Base-by-base conservation (phyloP, 2,113 vertebrate genomes). In the Centropus bengalensis region DNA sequence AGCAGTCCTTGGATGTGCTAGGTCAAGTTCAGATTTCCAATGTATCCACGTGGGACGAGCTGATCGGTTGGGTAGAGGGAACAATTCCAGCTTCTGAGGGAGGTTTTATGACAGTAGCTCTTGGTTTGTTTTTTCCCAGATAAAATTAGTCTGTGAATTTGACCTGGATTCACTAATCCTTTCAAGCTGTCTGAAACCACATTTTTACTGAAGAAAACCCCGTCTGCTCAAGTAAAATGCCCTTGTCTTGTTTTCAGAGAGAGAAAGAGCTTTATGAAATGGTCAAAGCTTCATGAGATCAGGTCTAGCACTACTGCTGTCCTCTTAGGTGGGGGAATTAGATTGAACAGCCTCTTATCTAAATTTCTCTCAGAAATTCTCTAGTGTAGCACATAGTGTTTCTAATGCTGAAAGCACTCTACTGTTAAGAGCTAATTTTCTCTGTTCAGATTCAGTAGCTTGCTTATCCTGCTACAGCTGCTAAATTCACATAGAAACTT, bases 81-180 rank as follows among this genome's bases (percentile, higher is more conserved):
- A 14, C 36, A 58, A n/a, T 54, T 88, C 51, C 56, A 63, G 66
- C 33, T 38, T 76, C 51, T 42, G 58, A 75, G 54, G 52, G 28
- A 80, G 47, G 23, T 56, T 86, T 86, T 83, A 36, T 23, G 38
- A 27, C 60, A 59, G 18, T 74, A 47, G 14, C n/a, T 81, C 33
- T 81, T 30, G 36, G 22, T 52, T 79, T 79, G n/a, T 60, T 93
- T 93, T 85, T 64, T 33, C 51, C 56, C 47, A 68, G 76, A 70
- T 83, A 26, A 94, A 94, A 83, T 86, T 81, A 83, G 85, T 59
- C 60, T 42, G 49, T 75, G 73, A 75, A 64, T 88, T 82, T 80
- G 70, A 89, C 58, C 70, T 94, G 78, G 55, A 58, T 89, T 80
- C 62, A 27, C 82, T 60, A 91, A 88, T 91, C 47, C 52, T 86